Base-by-base conservation (phyloP, 2,888 invertebrate species). In the Chironomus riparius region DNA sequence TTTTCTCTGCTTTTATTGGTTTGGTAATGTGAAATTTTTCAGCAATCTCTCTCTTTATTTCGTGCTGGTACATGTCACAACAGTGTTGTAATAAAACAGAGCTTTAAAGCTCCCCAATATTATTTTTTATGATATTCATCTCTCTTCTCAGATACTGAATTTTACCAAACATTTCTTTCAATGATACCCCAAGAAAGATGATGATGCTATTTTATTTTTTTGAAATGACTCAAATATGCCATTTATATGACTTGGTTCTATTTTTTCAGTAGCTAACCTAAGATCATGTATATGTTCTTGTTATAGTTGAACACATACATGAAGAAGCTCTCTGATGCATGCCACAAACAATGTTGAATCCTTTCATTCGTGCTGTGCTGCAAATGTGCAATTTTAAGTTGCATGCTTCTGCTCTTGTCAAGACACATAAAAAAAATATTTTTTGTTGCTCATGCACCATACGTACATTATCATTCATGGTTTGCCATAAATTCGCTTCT, bases 391-490 rank as follows among this genome's bases (percentile, higher is more conserved):
- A 4, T 65, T 65, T 65, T 65, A 65, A 22, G 24, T 56, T 56
- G n/a, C 18, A 18, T 56, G 56, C 56, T 56, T 50, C 50, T 50
- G 50, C 5, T 50, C 13, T n/a, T 5, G 56, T 56, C 56, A n/a
- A 15, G 56, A n/a, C 18, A 18, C 18, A 72, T 61, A 15, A 21
- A 28, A 38, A 28, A 38, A 10, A 38, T 10, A 38, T 38, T 10
- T 38, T 38, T 38, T 38, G 38, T 38, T 38, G 38, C 38, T 38
- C 38, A 38, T 38, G 38, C 38, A 74, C 62, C 74, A 74, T 74
- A 74, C 74, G 74, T 74, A 47, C 74, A 74, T 74, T 74, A 74
- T 74, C 74, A 74, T 74, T 74, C 74, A 74, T 74, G 62, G 74
- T 68, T 28, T 62, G 73, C 74, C 22, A 74, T 74, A 74, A 74